phyloP scores from a whole-genome alignment of 2,888 invertebrate genomes.

The Gari tellinella region DNA sequence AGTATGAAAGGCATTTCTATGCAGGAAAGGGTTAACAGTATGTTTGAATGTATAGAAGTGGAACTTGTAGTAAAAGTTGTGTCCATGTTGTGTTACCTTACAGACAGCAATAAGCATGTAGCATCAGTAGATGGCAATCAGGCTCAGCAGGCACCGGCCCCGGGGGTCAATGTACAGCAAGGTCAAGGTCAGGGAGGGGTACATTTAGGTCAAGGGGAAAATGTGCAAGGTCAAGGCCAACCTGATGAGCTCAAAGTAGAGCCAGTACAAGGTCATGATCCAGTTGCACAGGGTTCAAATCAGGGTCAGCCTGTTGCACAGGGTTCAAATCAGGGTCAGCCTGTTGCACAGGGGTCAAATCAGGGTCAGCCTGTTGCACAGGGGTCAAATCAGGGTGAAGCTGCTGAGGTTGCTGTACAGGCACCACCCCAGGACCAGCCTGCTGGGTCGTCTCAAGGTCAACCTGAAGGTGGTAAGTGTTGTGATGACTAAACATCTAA shows the following conservation, averaged over 20 bases:
- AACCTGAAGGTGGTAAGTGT: slow-evolving; percentile 3
- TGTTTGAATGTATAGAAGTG: no score
- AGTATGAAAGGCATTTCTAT: no score
- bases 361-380: slow-evolving; percentile 7
- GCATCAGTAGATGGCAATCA: slow-evolving; percentile 1
- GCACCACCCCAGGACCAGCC: neutral
- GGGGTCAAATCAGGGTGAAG: slow-evolving; percentile 12
- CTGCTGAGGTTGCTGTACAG: neutral
- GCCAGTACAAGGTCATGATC: slow-evolving; percentile 19
- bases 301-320: slow-evolving; percentile 10
- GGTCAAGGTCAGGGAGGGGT: neutral
- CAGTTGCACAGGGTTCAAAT: slow-evolving; percentile 1
- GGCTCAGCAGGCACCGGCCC: neutral
- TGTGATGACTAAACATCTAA: neutral
- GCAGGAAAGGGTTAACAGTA: no score
- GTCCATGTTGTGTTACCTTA: no score
- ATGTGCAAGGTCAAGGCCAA: neutral
- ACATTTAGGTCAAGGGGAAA: no score
- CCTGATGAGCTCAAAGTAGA: neutral
- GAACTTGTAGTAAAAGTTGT: no score
- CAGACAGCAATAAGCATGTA: neutral
- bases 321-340: slow-evolving; percentile 1
- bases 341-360: slow-evolving; percentile 1
- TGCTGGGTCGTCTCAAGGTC: neutral
- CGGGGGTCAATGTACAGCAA: neutral